phyloP scores from a whole-genome alignment of 2,888 invertebrate species.

The Epinotia ramella region DNA sequence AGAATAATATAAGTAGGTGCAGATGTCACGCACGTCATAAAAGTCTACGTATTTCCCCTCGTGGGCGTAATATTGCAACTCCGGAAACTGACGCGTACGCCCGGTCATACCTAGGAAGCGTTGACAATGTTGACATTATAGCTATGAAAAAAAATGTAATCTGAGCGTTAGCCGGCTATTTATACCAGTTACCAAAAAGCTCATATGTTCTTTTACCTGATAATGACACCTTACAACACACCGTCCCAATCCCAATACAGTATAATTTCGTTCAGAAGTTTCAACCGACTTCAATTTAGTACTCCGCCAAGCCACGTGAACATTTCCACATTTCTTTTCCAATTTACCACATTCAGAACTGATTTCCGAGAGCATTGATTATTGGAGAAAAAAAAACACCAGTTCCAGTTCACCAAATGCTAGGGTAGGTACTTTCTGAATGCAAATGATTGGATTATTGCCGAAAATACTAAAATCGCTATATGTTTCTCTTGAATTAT shows the following conservation, averaged over 20 bases:
- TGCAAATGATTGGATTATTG: too few species aligned
- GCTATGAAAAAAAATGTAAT: neutral
- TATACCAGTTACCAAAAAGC: neutral
- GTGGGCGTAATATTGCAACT: neutral
- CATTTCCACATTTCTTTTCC: too few species aligned
- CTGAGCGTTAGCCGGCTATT: neutral
- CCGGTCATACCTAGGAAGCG: conserved; percentile 6
- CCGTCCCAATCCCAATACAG: neutral
- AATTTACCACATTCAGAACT: too few species aligned
- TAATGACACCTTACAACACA: neutral
- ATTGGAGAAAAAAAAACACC: too few species aligned
- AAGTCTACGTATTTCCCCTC: conserved; percentile 8
- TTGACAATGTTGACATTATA: conserved; percentile 1
- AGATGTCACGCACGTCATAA: conserved; percentile 8
- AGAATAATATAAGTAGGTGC: neutral
- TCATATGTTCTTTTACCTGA: neutral
- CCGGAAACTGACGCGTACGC: conserved; percentile 27
- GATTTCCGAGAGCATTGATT: too few species aligned
- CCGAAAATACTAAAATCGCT: too few species aligned
- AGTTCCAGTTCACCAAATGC: too few species aligned
- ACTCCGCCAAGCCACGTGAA: too few species aligned
- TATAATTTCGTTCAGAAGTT: neutral
- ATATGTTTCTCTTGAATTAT: too few species aligned
- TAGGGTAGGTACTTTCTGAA: too few species aligned
- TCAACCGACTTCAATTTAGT: too few species aligned